These are phyloP conservation scores for Eurypyga helias DNA, from an alignment of 2,113 vertebrate species.

Conservation along the genomic window DNA sequence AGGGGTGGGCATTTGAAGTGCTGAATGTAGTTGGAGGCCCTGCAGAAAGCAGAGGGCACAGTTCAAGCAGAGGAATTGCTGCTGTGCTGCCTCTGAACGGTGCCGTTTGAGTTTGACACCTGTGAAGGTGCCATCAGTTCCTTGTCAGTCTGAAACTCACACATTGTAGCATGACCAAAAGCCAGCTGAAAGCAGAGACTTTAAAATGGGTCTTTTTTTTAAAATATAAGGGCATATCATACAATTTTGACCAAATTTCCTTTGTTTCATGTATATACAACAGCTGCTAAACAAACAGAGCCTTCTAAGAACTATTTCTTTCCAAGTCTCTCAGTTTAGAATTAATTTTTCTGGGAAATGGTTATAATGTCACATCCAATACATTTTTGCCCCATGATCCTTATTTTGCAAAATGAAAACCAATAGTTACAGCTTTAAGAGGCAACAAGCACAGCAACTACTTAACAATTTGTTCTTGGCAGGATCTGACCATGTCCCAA, in stretches of 20 bases:
- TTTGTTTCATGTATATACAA: not conserved
- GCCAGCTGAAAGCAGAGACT: not conserved
- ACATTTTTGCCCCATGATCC: slow-evolving; percentile 48
- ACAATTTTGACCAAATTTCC: not conserved
- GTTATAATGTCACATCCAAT: slow-evolving; percentile 25
- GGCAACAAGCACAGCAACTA: slow-evolving; percentile 56
- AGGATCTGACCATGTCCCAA: slow-evolving; percentile 50
- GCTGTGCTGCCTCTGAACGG: not conserved
- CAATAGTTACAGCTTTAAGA: slow-evolving; percentile 67
- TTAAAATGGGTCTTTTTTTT: not conserved
- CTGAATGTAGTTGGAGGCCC: not conserved
- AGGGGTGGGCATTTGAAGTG: not conserved
- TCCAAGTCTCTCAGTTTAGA: not conserved
- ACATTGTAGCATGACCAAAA: not conserved
- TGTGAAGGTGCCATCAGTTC: not conserved
- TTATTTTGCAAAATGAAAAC: slow-evolving; percentile 66
- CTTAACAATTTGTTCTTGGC: slow-evolving; percentile 79
- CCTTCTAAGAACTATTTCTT: slow-evolving; percentile 56
- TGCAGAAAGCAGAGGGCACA: not conserved
- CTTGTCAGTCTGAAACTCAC: not conserved
- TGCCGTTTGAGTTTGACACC: not conserved
- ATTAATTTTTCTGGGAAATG: slow-evolving; percentile 52
- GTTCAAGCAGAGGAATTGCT: not conserved
- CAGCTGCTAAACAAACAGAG: slow-evolving; percentile 7
- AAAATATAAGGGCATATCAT: not conserved